phyloP scores from a whole-genome alignment of 1,140 invertebrate species.

The Rhynchophorus ferrugineus region DNA sequence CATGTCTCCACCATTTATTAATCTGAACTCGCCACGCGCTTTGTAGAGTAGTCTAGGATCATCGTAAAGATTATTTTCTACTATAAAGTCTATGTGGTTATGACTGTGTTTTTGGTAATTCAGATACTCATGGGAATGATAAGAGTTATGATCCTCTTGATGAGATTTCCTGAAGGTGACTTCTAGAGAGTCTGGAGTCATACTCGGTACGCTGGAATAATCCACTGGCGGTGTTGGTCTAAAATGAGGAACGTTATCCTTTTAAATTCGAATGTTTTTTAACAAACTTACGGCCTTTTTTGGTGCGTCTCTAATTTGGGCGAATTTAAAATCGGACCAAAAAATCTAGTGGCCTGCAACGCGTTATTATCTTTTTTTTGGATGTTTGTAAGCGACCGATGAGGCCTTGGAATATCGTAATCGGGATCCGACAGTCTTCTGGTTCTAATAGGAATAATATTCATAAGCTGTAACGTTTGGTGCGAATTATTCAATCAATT shows the following conservation, averaged over 20 bases:
- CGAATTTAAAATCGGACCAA: conserved; percentile 28
- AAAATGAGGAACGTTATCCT: conserved; percentile 5
- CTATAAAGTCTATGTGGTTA: conserved; percentile 8
- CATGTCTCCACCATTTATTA: not conserved
- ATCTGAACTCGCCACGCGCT: not conserved
- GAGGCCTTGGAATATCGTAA: conserved; percentile 42
- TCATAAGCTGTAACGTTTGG: conserved; percentile 25
- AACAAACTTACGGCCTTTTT: conserved; percentile 15
- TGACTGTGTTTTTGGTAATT: conserved; percentile 9
- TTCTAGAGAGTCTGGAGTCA: conserved; percentile 34
- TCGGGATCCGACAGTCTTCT: conserved; percentile 40
- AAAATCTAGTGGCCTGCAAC: conserved; percentile 33
- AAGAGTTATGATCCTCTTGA: conserved; percentile 14
- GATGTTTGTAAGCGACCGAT: conserved; percentile 31
- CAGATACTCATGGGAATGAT: conserved; percentile 21
- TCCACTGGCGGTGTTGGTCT: conserved; percentile 8
- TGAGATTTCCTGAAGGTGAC: conserved; percentile 9
- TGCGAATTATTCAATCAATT: conserved; percentile 10
- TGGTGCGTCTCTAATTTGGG: conserved; percentile 2
- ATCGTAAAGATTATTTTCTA: conserved; percentile 25
- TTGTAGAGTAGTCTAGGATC: conserved; percentile 16
- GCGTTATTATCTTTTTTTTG: conserved; percentile 26
- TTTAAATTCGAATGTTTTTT: no score
- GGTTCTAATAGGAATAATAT: conserved; percentile 30
- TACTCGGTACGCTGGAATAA: conserved; percentile 20